Evolutionary conservation across 1,140 invertebrate species (phyloP), one percentile per base, ranked within the genome.

Genomic region (Mizuhopecten yessoensis): DNA sequence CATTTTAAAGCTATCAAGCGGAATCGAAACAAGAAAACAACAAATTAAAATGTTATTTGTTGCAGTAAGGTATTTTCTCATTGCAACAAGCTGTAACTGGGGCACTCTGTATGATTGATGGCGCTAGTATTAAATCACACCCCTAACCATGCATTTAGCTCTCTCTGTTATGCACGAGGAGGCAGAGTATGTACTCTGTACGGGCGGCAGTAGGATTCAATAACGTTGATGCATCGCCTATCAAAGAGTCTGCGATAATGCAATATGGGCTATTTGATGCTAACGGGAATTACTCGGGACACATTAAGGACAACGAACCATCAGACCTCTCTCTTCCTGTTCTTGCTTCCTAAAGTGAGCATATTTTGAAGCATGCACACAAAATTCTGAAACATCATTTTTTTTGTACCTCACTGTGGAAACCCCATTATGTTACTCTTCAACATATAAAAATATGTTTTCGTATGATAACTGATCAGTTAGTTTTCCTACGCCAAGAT

Each of bases 101-200:
- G 57, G n/a, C 57, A 75, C 23, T 75, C 23, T 75, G 23, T 75
- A 75, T 75, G 57, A 75, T 75, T n/a, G 57, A 75, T 75, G 57
- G 57, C n/a, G 9, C 57, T 7, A 1, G 57, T 29, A 75, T 75
- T 29, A 75, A 75, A 75, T 75, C 57, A n/a, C 57, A 75, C 57
- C n/a, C 57, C 57, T 75, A 75, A 75, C 57, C 57, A 75, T 29
- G 57, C n/a, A 75, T 75, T 49, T 29, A 9, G 23, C 5, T 5
- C 11, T 2, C n/a, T 75, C n/a, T 29, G 57, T 29, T n/a, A 75
- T 75, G 57, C 57, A 75, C 57, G 57, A 75, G 57, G 57, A n/a
- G 23, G 23, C 23, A 5, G 57, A 29, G 7, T 29, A 23, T n/a
- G 23, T 29, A 5, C 57, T 75, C 57, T 0, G 57, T 75, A 75